These are phyloP conservation scores for Falco cherrug DNA, from an alignment of 2,797 vertebrate genomes.

Conservation along the genomic window DNA sequence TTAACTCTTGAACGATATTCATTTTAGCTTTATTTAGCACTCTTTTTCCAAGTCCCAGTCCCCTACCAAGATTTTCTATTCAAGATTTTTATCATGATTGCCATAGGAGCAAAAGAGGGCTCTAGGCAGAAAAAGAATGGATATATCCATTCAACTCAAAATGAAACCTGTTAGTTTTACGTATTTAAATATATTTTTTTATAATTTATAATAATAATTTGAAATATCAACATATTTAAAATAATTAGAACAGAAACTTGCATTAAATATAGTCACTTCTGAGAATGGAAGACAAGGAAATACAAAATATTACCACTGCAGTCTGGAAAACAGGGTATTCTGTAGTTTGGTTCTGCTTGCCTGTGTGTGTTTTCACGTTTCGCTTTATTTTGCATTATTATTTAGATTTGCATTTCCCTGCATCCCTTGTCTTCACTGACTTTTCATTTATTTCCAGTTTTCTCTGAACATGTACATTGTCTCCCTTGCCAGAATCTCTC, in stretches of 20 bases:
- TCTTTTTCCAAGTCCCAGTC: not conserved
- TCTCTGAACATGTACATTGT: not conserved
- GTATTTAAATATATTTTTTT: not conserved
- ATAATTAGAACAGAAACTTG: not conserved
- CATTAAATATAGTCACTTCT: not conserved
- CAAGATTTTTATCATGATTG: not conserved
- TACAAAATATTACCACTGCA: not conserved
- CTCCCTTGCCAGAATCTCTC: not conserved
- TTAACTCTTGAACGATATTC: not conserved
- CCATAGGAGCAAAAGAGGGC: not conserved
- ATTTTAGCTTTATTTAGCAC: not conserved
- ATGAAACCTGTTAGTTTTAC: not conserved
- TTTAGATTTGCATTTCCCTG: not conserved
- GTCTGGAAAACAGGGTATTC: not conserved
- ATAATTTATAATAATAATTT: too few relatives aligned
- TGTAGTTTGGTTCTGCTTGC: not conserved
- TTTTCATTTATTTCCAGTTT: slow-evolving; percentile 5
- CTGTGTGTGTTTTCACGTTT: not conserved
- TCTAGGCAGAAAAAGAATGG: not conserved
- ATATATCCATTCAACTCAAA: not conserved
- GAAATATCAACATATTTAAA: not conserved
- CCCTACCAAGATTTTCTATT: not conserved
- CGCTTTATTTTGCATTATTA: not conserved
- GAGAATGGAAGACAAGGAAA: not conserved
- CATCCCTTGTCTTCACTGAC: not conserved